A percentile compares a stretch with the other conserved stretches of the same genome.
phyloP scores from a whole-genome alignment of 1,140 invertebrate genomes.

The Cyphomyrmex costatus region DNA sequence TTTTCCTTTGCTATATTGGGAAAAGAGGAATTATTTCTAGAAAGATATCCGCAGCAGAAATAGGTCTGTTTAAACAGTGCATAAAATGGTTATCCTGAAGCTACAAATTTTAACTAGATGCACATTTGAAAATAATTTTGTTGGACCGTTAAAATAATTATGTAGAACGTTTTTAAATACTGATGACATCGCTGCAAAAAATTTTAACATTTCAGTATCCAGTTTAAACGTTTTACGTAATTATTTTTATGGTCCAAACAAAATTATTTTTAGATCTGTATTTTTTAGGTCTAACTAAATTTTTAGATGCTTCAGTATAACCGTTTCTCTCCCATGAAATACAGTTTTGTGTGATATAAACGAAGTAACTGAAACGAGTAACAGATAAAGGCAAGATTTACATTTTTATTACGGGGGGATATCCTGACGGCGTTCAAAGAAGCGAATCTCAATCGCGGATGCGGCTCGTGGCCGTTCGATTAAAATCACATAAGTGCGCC shows the following conservation, averaged over 20 bases:
- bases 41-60: background rate
- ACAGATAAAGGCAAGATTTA: constrained; percentile 10
- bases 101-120: no score
- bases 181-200: no score
- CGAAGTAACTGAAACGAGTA: background rate
- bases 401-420: constrained; percentile 33
- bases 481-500: constrained; percentile 49
- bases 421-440: constrained; percentile 18
- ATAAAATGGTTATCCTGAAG: no score
- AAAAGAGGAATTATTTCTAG: background rate
- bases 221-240: no score
- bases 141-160: no score
- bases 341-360: background rate
- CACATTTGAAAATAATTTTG: no score
- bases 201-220: no score
- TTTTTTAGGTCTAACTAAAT: no score
- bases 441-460: background rate
- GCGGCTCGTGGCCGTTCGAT: constrained; percentile 11
- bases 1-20: background rate
- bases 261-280: no score
- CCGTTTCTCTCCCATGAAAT: background rate
- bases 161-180: no score
- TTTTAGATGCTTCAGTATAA: no score
- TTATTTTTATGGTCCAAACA: no score
- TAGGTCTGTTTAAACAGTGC: background rate